Percentiles rank a stretch among this genome's conserved stretches.
Evolutionary conservation across 53 echinoderm and acorn worm species (phyloP).

Genomic region (Echinarachnius parma): DNA sequence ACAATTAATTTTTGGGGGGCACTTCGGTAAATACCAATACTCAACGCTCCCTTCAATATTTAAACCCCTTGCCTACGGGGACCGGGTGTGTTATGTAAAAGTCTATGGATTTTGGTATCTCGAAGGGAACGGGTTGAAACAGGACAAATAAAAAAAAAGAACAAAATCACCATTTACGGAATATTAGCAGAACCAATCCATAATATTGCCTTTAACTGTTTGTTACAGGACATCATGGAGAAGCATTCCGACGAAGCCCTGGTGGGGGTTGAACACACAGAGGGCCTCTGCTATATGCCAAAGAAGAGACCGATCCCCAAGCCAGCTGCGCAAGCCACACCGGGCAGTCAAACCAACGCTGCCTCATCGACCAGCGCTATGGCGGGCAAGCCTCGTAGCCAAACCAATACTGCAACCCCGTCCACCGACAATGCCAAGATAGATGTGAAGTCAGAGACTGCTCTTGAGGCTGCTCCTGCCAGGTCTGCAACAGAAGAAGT

Average conservation of each 20-base stretch:
- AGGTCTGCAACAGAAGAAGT: no score
- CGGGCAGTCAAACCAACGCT: not conserved
- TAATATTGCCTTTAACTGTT: not conserved
- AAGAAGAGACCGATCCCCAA: not conserved
- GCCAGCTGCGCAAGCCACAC: not conserved
- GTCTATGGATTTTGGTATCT: no score
- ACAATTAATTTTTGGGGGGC: no score
- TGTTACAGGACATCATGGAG: conserved; percentile 58
- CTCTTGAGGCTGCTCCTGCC: not conserved
- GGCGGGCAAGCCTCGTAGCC: not conserved
- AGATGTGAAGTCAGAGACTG: no score
- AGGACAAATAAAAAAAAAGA: no score
- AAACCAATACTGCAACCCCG: not conserved
- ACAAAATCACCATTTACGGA: no score
- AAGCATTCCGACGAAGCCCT: conserved; percentile 72
- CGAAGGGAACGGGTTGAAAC: no score
- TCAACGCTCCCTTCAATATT: no score
- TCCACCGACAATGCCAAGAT: not conserved
- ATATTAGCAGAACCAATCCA: no score
- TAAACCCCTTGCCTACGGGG: no score
- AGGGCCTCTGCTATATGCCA: conserved; percentile 83
- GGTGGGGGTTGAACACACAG: conserved; percentile 57
- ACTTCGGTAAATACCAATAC: no score
- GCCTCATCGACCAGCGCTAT: not conserved
- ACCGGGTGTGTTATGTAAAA: no score